A percentile compares a stretch with the other conserved stretches of the same genome.
Evolutionary conservation across 1,140 invertebrate genomes (phyloP).

Genomic region (Pseudomyrmex sp.): DNA sequence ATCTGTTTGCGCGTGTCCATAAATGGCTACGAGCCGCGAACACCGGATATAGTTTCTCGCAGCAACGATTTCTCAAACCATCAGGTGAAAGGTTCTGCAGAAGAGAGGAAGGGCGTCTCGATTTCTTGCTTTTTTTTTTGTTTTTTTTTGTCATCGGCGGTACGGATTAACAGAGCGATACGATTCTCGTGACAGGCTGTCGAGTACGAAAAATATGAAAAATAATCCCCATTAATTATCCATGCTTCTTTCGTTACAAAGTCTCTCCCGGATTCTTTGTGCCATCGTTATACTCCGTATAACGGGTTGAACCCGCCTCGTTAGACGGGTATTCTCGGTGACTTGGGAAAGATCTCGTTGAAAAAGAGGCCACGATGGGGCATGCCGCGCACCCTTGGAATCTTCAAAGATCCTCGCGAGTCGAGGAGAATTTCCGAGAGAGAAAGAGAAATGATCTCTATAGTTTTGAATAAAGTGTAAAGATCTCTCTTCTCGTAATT

Average conservation of each 20-base stretch:
- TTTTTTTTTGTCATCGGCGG: no score
- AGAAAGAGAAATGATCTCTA: neutral
- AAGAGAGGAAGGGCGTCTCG: neutral
- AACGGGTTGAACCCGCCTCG: conserved; percentile 39
- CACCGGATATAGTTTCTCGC: conserved; percentile 21
- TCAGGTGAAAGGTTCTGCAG: conserved; percentile 32
- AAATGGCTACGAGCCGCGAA: conserved; percentile 17
- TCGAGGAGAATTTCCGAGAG: neutral
- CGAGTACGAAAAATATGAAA: conserved; percentile 30
- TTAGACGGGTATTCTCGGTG: conserved; percentile 9
- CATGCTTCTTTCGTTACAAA: conserved; percentile 7
- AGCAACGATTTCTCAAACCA: conserved; percentile 37
- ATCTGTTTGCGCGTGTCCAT: conserved; percentile 34
- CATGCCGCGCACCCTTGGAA: neutral
- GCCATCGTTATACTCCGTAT: conserved; percentile 11
- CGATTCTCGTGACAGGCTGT: neutral
- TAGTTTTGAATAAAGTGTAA: neutral
- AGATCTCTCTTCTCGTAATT: no score
- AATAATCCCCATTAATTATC: conserved; percentile 23
- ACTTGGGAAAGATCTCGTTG: conserved; percentile 29
- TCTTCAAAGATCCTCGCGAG: conserved; percentile 24
- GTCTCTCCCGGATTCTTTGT: conserved; percentile 8
- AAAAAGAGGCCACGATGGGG: conserved; percentile 21
- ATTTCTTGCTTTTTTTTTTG: neutral
- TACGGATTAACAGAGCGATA: no score